A percentile compares a stretch with the other conserved stretches of the same genome.
phyloP scores from a whole-genome alignment of 2,797 vertebrate species.

The Tragelaphus oryx region DNA sequence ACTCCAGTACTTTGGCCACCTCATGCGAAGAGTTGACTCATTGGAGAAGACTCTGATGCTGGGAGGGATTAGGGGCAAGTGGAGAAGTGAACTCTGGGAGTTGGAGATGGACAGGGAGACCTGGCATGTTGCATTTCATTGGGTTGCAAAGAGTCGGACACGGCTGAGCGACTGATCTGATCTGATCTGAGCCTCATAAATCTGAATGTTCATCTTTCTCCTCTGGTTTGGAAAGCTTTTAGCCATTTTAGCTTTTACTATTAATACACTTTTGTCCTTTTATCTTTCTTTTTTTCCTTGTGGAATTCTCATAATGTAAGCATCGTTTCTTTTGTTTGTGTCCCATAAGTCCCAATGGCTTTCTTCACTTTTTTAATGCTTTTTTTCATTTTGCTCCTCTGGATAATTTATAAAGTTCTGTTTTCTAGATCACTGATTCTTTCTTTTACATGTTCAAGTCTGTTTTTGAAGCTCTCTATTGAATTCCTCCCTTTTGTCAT shows the following conservation, averaged over 20 bases:
- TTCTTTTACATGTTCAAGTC: not conserved
- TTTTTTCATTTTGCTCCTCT: not conserved
- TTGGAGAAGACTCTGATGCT: too few relatives aligned
- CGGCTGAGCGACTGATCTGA: too few relatives aligned
- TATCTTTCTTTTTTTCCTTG: not conserved
- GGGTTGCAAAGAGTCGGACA: too few relatives aligned
- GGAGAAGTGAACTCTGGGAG: too few relatives aligned
- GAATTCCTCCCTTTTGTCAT: not conserved
- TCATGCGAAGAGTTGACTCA: too few relatives aligned
- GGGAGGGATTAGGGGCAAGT: too few relatives aligned
- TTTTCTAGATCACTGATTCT: not conserved
- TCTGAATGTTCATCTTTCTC: not conserved
- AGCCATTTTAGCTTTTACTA: not conserved
- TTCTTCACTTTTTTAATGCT: not conserved
- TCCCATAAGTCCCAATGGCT: not conserved
- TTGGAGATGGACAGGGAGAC: too few relatives aligned
- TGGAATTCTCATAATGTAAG: not conserved
- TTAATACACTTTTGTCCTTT: not conserved
- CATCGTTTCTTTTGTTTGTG: not conserved
- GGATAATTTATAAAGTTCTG: not conserved
- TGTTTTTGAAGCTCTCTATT: not conserved
- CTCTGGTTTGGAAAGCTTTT: not conserved
- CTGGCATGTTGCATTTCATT: too few relatives aligned
- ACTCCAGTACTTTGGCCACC: too few relatives aligned
- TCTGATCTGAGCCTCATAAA: not conserved